phyloP scores from a whole-genome alignment of 2,797 vertebrate genomes.

The Falco biarmicus region DNA sequence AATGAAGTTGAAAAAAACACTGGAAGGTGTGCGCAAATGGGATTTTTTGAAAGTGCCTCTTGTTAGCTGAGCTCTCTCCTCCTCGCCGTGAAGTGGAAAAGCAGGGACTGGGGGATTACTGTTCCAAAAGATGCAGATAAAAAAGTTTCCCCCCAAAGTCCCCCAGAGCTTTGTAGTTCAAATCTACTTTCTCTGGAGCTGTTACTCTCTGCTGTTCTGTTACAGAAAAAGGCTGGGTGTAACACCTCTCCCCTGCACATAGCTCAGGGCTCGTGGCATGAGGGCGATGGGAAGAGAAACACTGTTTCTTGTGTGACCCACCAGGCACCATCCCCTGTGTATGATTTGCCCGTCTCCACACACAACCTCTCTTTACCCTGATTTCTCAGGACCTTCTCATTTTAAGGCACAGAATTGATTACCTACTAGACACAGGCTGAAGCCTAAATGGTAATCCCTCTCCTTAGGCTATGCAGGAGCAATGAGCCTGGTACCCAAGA shows the following conservation, averaged over 20 bases:
- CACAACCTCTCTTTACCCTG: neutral
- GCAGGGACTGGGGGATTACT: neutral
- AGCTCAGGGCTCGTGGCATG: fast-evolving
- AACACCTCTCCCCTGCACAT: neutral
- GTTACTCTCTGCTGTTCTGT: neutral
- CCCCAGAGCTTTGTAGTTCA: neutral
- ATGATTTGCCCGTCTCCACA: neutral
- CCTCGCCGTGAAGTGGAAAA: neutral
- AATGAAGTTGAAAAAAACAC: neutral
- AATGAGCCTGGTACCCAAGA: neutral
- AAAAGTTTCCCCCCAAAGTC: neutral
- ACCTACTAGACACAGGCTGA: neutral
- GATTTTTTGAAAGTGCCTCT: neutral
- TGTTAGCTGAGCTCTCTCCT: neutral
- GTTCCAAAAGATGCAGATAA: neutral
- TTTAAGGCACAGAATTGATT: neutral
- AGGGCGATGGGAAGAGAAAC: neutral
- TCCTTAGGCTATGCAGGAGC: neutral
- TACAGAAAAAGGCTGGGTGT: neutral
- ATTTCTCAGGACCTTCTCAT: neutral
- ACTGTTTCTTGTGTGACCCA: neutral
- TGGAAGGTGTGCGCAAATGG: neutral
- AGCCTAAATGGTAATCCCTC: neutral
- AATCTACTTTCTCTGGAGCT: neutral
- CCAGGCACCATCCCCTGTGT: neutral